phyloP scores from a whole-genome alignment of 1,140 invertebrate genomes.

The Apis laboriosa region DNA sequence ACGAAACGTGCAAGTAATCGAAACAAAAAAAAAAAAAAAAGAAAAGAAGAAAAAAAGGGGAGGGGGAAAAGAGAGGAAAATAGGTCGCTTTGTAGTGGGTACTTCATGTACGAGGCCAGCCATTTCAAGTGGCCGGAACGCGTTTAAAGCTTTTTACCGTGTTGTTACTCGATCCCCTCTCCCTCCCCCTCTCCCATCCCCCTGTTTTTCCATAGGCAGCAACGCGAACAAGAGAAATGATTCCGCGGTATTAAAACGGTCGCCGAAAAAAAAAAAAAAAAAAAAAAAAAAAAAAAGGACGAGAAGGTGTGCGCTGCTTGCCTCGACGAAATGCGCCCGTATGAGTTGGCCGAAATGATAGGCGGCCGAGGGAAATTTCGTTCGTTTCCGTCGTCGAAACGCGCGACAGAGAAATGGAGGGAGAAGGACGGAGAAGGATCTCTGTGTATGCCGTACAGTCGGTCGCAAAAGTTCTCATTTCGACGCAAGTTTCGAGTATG shows the following conservation, averaged over 20 bases:
- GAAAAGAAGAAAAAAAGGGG: too few species aligned
- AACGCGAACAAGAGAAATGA: conserved; percentile 30
- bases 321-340: conserved; percentile 14
- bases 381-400: conserved; percentile 35
- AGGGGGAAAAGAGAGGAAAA: conserved; percentile 1
- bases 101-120: neutral
- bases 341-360: conserved; percentile 45
- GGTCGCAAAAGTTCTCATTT: too few species aligned
- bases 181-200: too few species aligned
- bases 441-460: too few species aligned
- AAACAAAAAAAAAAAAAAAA: neutral
- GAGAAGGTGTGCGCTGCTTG: conserved; percentile 26
- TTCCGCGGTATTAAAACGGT: conserved; percentile 45
- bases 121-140: conserved; percentile 24
- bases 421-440: neutral
- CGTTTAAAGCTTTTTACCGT: conserved; percentile 45
- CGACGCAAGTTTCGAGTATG: too few species aligned
- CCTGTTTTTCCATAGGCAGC: conserved; percentile 14
- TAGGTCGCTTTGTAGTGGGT: conserved; percentile 42
- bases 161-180: conserved; percentile 38
- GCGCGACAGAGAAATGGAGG: neutral
- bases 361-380: conserved; percentile 42
- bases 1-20: neutral
- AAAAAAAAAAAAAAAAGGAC: neutral
- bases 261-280: conserved; percentile 12